These are phyloP conservation scores for Athene noctua DNA, from an alignment of 2,113 vertebrate species.

Conservation along the genomic window DNA sequence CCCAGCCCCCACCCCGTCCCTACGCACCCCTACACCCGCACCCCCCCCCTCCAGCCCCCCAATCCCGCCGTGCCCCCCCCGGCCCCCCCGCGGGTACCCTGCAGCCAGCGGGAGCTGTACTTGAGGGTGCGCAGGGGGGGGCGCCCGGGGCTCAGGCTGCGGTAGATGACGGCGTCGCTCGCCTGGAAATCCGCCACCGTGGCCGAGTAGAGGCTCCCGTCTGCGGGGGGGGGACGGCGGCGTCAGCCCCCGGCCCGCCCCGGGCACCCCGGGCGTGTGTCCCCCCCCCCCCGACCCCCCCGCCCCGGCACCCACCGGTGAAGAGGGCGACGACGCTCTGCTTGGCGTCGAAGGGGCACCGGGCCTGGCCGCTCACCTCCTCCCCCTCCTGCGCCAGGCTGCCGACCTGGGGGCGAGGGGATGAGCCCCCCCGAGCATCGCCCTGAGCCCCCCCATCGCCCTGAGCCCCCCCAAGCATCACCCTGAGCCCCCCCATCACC, in stretches of 20 bases:
- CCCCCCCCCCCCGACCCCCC: neutral
- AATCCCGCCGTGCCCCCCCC: too few species aligned
- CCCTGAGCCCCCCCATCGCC: too few species aligned
- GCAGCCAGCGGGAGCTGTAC: slow-evolving; percentile 94
- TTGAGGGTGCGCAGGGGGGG: slow-evolving; percentile 87
- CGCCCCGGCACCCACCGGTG: slow-evolving; percentile 75
- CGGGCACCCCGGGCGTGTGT: too few species aligned
- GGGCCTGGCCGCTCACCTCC: slow-evolving; percentile 89
- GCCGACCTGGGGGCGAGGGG: neutral
- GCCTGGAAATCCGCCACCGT: slow-evolving; percentile 92
- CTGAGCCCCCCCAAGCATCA: too few species aligned
- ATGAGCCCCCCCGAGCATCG: neutral
- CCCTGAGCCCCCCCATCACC: too few species aligned
- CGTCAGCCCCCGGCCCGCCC: neutral
- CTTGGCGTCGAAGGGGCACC: slow-evolving; percentile 90
- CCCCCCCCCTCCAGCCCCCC: too few species aligned
- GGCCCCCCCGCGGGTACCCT: slow-evolving; percentile 75
- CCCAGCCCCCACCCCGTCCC: neutral
- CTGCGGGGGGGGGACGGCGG: slow-evolving; percentile 48
- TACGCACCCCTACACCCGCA: neutral
- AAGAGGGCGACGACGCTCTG: slow-evolving; percentile 90
- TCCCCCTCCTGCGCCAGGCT: slow-evolving; percentile 87
- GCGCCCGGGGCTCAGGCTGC: slow-evolving; percentile 83
- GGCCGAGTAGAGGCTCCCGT: slow-evolving; percentile 89
- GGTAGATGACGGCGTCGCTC: slow-evolving; percentile 89